Percentiles rank a stretch among this genome's conserved stretches.
phyloP scores from a whole-genome alignment of 37 sponge, comb jelly and placozoan species.

The Hormiphora californensis region DNA sequence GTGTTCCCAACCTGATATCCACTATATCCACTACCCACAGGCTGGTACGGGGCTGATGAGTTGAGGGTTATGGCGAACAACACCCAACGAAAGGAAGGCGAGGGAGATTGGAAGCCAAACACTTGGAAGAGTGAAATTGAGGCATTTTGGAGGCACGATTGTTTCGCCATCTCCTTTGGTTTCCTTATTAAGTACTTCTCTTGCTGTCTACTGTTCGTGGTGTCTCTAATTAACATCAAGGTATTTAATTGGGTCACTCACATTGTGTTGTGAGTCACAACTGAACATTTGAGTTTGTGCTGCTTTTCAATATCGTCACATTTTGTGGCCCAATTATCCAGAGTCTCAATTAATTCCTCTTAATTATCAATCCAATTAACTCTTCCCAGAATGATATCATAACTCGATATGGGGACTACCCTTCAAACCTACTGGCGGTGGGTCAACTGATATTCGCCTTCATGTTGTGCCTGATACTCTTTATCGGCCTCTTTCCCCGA shows the following conservation, averaged over 20 bases:
- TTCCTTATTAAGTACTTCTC: conserved; percentile 51
- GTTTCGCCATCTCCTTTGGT: conserved; percentile 23
- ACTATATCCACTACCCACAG: no score
- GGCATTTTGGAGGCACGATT: conserved; percentile 45
- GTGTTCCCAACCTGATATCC: no score
- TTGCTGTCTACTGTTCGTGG: neutral
- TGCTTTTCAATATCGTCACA: no score
- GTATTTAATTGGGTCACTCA: no score
- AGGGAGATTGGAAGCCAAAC: conserved; percentile 17
- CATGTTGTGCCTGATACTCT: conserved; percentile 8
- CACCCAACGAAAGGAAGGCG: neutral
- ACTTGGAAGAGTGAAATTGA: conserved; percentile 14
- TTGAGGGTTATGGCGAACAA: conserved; percentile 7
- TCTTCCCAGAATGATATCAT: conserved; percentile 12
- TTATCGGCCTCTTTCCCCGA: conserved; percentile 21
- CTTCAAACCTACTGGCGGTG: neutral
- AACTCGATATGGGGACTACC: conserved; percentile 1
- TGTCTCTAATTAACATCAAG: conserved; percentile 15
- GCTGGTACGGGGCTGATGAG: conserved; percentile 35
- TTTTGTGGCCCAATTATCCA: no score
- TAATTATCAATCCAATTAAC: no score
- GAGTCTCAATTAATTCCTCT: no score
- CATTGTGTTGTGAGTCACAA: no score
- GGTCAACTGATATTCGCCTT: conserved; percentile 43
- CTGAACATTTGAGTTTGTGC: no score